Percentiles rank a stretch among this genome's conserved stretches.
Evolutionary conservation across 2,888 invertebrate species (phyloP).

Genomic region (Eilema sororculum): DNA sequence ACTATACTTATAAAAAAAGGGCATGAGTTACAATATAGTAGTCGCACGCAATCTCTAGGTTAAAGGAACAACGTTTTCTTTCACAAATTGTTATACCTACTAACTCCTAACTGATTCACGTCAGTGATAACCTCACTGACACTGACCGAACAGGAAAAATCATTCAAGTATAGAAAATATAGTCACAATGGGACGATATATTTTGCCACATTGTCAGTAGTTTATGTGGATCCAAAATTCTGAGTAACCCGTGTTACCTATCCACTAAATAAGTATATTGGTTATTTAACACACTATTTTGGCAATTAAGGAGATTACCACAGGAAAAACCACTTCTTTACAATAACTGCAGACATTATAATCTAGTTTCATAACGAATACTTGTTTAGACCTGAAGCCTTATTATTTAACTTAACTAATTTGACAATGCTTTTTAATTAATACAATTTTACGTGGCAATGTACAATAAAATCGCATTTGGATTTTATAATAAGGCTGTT

Average conservation of each 20-base stretch:
- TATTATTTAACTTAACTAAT: constrained; percentile 1
- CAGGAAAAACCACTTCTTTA: constrained; percentile 70
- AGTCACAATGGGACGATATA: not conserved
- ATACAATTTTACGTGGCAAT: not conserved
- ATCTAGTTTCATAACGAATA: constrained; percentile 41
- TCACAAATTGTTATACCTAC: not conserved
- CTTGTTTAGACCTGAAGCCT: constrained; percentile 10
- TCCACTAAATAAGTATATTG: constrained; percentile 51
- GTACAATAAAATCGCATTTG: not conserved
- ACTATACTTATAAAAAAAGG: not conserved
- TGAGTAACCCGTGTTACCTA: constrained; percentile 50
- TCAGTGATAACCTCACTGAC: no score
- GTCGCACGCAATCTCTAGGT: not conserved
- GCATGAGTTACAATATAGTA: not conserved
- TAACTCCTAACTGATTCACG: not conserved
- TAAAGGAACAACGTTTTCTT: not conserved
- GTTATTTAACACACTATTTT: constrained; percentile 76
- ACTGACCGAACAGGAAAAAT: not conserved
- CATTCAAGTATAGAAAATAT: not conserved
- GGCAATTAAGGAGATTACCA: constrained; percentile 87
- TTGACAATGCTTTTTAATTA: not conserved
- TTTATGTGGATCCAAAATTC: constrained; percentile 27
- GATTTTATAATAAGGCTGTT: constrained; percentile 8
- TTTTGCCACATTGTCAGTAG: not conserved
- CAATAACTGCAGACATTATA: constrained; percentile 46